These are phyloP conservation scores for Coelogynopora nodosa DNA, from an alignment of 2,888 invertebrate species.

Conservation along the genomic window DNA sequence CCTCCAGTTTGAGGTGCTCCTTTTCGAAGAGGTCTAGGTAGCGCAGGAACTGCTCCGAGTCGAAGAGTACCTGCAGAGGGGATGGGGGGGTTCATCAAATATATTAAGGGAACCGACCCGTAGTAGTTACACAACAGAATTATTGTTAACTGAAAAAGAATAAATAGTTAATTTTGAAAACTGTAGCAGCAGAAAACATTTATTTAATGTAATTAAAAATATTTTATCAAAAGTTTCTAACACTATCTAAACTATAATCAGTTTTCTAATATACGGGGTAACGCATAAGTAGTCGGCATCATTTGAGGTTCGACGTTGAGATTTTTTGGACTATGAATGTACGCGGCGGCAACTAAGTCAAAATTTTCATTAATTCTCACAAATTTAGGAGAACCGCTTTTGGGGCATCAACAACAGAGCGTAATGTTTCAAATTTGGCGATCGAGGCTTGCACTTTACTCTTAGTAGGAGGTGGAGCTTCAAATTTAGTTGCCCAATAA, in stretches of 20 bases:
- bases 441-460: conserved; percentile 6
- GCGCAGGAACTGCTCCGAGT: conserved; percentile 73
- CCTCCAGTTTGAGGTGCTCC: conserved; percentile 75
- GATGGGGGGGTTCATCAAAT: neutral
- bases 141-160: neutral
- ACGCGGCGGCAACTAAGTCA: conserved; percentile 18
- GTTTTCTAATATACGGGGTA: too few species aligned
- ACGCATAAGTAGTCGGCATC: too few species aligned
- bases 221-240: too few species aligned
- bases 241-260: too few species aligned
- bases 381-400: conserved; percentile 2
- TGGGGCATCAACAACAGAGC: conserved; percentile 28
- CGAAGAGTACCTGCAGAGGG: conserved; percentile 32
- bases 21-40: conserved; percentile 83
- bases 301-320: conserved; percentile 23
- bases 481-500: conserved; percentile 21
- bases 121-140: too few species aligned
- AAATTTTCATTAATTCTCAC: conserved; percentile 23
- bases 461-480: conserved; percentile 23
- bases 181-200: neutral
- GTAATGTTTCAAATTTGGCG: conserved; percentile 16
- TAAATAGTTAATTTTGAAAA: neutral
- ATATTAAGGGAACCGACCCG: too few species aligned
- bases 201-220: neutral
- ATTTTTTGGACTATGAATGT: conserved; percentile 28